Evolutionary conservation across 1,140 invertebrate genomes (phyloP).

Genomic region (Tetragnatha versicolor): DNA sequence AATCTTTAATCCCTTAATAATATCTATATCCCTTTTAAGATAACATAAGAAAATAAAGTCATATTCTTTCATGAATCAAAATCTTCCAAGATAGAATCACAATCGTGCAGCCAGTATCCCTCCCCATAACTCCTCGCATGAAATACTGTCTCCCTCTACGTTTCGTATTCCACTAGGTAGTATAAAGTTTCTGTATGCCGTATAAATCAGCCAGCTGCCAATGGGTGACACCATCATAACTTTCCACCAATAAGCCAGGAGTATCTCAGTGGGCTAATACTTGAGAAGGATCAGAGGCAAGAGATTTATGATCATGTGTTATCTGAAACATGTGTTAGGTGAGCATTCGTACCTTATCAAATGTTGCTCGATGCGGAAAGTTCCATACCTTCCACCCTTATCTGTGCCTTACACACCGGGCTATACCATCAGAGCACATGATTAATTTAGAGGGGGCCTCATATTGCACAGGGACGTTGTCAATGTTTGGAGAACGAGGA

Average conservation of each 20-base stretch:
- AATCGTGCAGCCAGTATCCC: no score
- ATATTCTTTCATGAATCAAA: no score
- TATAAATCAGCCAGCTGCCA: constrained; percentile 41
- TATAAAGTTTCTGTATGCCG: constrained; percentile 12
- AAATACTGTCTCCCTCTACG: constrained; percentile 3
- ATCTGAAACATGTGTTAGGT: constrained; percentile 49
- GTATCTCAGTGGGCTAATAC: constrained; percentile 31
- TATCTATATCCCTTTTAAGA: no score
- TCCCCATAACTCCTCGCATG: neutral
- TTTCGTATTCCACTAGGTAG: neutral
- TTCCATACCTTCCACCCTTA: constrained; percentile 32
- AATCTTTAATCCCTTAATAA: no score
- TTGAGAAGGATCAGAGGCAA: constrained; percentile 17
- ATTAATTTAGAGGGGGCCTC: constrained; percentile 19
- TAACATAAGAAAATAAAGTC: no score
- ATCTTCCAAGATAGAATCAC: no score
- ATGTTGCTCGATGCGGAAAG: constrained; percentile 33
- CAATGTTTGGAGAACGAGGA: neutral
- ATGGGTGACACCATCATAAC: constrained; percentile 41
- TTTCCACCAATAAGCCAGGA: constrained; percentile 28
- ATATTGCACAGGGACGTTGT: constrained; percentile 16
- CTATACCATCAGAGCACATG: neutral
- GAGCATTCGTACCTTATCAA: constrained; percentile 48
- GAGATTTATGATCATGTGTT: constrained; percentile 38
- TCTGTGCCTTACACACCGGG: constrained; percentile 26